phyloP scores from a whole-genome alignment of 1,140 invertebrate species.

The Diorhabda elongata region DNA sequence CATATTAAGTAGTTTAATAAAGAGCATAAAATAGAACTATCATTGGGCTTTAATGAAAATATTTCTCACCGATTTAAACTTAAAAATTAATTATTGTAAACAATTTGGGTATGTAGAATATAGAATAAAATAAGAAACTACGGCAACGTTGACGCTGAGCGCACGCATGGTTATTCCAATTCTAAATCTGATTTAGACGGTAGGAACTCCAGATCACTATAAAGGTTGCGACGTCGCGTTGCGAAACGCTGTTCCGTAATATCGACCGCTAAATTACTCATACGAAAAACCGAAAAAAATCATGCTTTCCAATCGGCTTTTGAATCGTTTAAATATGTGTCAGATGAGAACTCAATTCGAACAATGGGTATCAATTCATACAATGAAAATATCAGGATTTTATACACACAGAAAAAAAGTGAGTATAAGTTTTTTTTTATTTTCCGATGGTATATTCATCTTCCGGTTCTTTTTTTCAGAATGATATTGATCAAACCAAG shows the following conservation, averaged over 20 bases:
- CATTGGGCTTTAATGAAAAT: too few relatives aligned
- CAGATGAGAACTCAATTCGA: slow-evolving; percentile 18
- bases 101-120: too few relatives aligned
- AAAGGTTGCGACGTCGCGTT: neutral
- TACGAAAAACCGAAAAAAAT: neutral
- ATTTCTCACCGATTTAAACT: too few relatives aligned
- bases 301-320: slow-evolving; percentile 15
- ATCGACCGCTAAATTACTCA: slow-evolving; percentile 9
- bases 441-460: neutral
- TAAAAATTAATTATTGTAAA: too few relatives aligned
- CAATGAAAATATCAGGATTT: neutral
- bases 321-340: slow-evolving; percentile 15
- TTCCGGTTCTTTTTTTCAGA: slow-evolving; percentile 19
- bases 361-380: slow-evolving; percentile 11
- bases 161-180: too few relatives aligned
- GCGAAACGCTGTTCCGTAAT: neutral
- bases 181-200: too few relatives aligned
- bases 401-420: slow-evolving; percentile 11
- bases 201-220: too few relatives aligned
- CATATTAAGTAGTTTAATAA: too few relatives aligned
- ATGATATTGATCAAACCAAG: slow-evolving; percentile 13
- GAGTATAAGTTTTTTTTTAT: slow-evolving; percentile 3
- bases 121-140: too few relatives aligned
- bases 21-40: too few relatives aligned
- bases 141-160: too few relatives aligned